Evolutionary conservation across 2,888 invertebrate species (phyloP).

Genomic region (Sinodicranocentrus sp.): DNA sequence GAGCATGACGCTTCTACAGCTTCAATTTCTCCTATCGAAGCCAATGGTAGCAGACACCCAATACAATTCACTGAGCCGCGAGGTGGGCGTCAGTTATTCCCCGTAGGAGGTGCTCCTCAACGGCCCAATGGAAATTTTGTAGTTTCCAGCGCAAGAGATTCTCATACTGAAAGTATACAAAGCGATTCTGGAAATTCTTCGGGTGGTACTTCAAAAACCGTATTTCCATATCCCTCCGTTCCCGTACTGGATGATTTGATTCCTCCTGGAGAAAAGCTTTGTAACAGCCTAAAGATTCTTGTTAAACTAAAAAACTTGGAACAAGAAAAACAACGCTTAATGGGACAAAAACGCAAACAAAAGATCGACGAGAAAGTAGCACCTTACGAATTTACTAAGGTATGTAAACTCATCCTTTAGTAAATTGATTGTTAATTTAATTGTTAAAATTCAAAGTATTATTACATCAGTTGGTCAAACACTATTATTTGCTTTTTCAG

Average conservation of each 20-base stretch:
- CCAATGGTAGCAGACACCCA: background rate
- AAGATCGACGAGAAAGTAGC: conserved; percentile 3
- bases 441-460: background rate
- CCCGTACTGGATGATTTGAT: background rate
- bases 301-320: background rate
- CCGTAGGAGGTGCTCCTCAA: background rate
- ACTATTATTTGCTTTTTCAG: conserved; percentile 26
- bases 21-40: conserved; percentile 32
- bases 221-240: conserved; percentile 44
- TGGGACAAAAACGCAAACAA: conserved; percentile 19
- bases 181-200: conserved; percentile 6
- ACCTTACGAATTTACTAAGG: conserved; percentile 14
- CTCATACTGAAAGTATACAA: background rate
- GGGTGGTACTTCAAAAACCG: background rate
- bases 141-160: background rate
- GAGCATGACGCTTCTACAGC: background rate
- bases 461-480: background rate
- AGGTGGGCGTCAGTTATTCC: background rate
- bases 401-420: background rate
- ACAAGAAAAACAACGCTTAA: conserved; percentile 12
- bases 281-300: conserved; percentile 14
- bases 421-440: background rate
- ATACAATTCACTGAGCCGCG: conserved; percentile 26
- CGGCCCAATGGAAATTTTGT: background rate
- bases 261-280: conserved; percentile 32